phyloP scores from a whole-genome alignment of 2,888 invertebrate genomes.

The Hipparchia sbordonii region DNA sequence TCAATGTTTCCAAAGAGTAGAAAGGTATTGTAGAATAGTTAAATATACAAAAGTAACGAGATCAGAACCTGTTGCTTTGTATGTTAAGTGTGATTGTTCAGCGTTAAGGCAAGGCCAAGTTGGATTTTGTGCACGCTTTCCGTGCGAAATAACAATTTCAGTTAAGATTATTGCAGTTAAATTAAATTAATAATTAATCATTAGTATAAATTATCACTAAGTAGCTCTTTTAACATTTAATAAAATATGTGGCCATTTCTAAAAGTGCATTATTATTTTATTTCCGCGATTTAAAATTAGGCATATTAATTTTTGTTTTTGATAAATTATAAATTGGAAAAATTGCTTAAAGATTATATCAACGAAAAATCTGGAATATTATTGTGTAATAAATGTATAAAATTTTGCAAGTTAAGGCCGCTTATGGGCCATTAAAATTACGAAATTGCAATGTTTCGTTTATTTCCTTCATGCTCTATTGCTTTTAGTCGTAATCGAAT shows the following conservation, averaged over 20 bases:
- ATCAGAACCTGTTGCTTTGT: slow-evolving; percentile 20
- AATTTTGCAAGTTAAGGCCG: slow-evolving; percentile 16
- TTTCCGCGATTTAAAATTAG: background rate
- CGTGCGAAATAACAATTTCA: background rate
- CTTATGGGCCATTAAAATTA: slow-evolving; percentile 31
- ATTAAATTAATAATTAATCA: slow-evolving; percentile 3
- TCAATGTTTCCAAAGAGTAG: slow-evolving; percentile 27
- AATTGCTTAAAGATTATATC: no score
- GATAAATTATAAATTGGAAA: no score
- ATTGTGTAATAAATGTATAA: background rate
- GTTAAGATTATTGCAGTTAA: background rate
- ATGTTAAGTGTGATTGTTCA: slow-evolving; percentile 18
- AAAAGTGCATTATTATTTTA: background rate
- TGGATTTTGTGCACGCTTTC: slow-evolving; percentile 15
- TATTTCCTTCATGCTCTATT: slow-evolving; percentile 64
- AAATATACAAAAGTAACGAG: background rate
- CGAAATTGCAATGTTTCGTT: slow-evolving; percentile 41
- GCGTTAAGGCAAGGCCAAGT: slow-evolving; percentile 15
- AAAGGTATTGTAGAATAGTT: background rate
- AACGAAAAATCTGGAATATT: background rate
- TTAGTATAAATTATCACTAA: no score
- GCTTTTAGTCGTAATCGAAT: slow-evolving; percentile 62
- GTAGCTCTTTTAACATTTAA: no score
- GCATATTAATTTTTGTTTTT: background rate
- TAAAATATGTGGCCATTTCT: background rate